phyloP scores from a whole-genome alignment of 2,113 vertebrate species.

The Aix galericulata region DNA sequence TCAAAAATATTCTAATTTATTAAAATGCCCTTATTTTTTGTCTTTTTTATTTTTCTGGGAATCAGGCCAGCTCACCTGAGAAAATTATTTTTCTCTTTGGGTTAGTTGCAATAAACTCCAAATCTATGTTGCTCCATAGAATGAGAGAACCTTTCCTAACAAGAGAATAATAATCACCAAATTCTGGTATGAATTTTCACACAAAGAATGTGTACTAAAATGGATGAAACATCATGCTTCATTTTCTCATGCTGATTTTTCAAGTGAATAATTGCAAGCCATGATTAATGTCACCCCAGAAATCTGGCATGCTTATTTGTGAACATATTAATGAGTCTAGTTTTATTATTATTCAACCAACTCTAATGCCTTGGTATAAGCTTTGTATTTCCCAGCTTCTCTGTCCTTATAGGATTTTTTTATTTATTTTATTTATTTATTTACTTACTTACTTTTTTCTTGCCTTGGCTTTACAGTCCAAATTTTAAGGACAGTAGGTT shows the following conservation, averaged over 20 bases:
- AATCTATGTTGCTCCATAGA: neutral
- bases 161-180: neutral
- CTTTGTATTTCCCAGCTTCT: neutral
- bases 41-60: neutral
- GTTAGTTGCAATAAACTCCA: neutral
- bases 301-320: constrained; percentile 41
- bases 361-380: neutral
- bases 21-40: neutral
- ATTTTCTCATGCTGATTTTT: constrained; percentile 52
- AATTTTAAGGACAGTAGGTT: neutral
- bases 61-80: neutral
- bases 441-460: neutral
- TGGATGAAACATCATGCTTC: constrained; percentile 23
- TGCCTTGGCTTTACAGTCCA: neutral
- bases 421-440: neutral
- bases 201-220: constrained; percentile 24
- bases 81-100: neutral
- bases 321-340: constrained; percentile 14
- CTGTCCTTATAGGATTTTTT: neutral
- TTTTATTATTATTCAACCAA: constrained; percentile 28
- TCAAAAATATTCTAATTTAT: neutral
- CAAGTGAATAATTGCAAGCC: constrained; percentile 52
- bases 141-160: constrained; percentile 2
- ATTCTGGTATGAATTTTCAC: constrained; percentile 11
- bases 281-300: constrained; percentile 53